Evolutionary conservation across 2,113 vertebrate species (phyloP), one percentile per base, ranked within the genome.

Genomic region (Calonectris borealis): DNA sequence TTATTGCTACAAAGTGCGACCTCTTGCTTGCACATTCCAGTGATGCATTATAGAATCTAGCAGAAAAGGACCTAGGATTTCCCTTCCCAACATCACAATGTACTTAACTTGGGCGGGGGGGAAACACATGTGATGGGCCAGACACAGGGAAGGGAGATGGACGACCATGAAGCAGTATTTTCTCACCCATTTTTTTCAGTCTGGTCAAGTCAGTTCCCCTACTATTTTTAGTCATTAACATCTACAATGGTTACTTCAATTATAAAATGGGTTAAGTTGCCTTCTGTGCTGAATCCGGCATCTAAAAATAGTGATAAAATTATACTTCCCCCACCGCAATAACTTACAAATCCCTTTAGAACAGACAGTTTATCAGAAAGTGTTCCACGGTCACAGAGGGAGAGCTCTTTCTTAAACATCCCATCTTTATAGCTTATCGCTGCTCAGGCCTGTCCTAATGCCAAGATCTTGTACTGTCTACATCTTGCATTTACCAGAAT

Each of bases 271-370:
- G 77, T 95, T 96, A 92, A 92, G 71, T 90, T 86, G 72, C 51
- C 69, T 88, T 90, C 86, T 82, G 77, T 22, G 46, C 60, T 48
- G 38, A 91, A 93, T 55, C n/a, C 7, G 2, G 6, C 18, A 83
- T 52, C 88, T 92, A 96, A 93, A 97, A 95, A 90, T 86, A 92
- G 94, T 2, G 4, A 65, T 64, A 87, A 94, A 85, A 90, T 91
- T 65, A 52, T 65, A 76, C 19, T 10, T 4, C 27, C 25, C 34
- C 16, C 10, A 7, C 14, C 3, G 15, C 62, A 55, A 29, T 38
- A 95, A 90, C 42, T 80, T 65, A 80, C 26, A 91, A 95, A 83
- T 88, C 92, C 70, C 90, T 82, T 57, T 29, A 91, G 87, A 93
- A 69, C 13, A 79, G 52, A 29, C n/a, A 78, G 16, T 76, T 95